Evolutionary conservation across 2,113 vertebrate species (phyloP), one percentile per base, ranked within the genome.

Genomic region (Lontra canadensis): DNA sequence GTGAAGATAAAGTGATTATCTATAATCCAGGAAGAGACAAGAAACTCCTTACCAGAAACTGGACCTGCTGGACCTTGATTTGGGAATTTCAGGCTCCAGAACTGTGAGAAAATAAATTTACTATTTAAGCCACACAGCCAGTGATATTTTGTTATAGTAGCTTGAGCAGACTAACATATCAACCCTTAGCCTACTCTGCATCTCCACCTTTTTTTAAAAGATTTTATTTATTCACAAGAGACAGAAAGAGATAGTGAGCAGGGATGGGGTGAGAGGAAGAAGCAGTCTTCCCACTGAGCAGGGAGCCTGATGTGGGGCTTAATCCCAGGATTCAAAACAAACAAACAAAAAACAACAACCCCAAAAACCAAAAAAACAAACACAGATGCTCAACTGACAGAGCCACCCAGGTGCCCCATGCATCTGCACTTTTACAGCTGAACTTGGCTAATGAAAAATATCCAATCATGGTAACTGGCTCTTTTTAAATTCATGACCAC

Each of bases 401-500:
- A 63, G 61, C 61, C 61, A 63, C 61, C 61, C 11, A 63, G 11
- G 4, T 12, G 11, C 10, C 61, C 61, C 12, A 63, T 29, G 61
- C 26, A 63, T 63, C 61, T 29, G 61, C 26, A 73, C 14, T 42
- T 42, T 42, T 42, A 42, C 42, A 67, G 29, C 0, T 76, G 25
- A 67, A 49, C 29, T 88, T 73, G 44, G 44, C 23, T 96, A 67
- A 80, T 55, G 73, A 92, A 73, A 49, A 29, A 52, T 84, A 71
- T 2, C 7, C 26, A 90, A 4, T 78, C 61, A 65, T 17, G 67
- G 34, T 90, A 57, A 79, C 6, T 29, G 92, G 11, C 39, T 95
- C 49, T 61, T 7, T 97, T 96, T 90, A 91, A 93, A 95, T 67
- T 90, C 44, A 88, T 88, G 59, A n/a, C 29, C 25, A 23, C 59